Evolutionary conservation across 2,888 invertebrate genomes (phyloP), one percentile per base, ranked within the genome.

Genomic region (Pelosia muscerda): DNA sequence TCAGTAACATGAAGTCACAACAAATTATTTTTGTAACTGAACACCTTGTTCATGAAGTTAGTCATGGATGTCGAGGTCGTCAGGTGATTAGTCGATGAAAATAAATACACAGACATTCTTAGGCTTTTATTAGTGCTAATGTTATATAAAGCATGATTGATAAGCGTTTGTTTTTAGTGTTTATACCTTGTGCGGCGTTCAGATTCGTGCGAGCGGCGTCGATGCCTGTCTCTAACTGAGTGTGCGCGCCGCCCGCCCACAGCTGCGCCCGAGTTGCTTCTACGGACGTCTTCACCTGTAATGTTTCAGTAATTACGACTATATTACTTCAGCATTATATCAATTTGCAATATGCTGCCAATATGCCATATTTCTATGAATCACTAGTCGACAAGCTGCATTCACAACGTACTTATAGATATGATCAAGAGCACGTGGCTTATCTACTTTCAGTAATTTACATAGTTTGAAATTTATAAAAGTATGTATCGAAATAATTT

Each of bases 141-240:
- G 90, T 91, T 91, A 91, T 86, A 86, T 89, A 89, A 93, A 93
- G 92, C 92, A 66, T 83, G 81, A 81, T 83, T 83, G 81, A 81
- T 83, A 80, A 79, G 81, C 81, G 62, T 69, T 76, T 71, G 76
- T 83, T 86, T 62, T 83, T 82, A 82, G 77, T 79, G 78, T 84
- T 77, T 81, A 83, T 94, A 94, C 94, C 95, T 95, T 94, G 90
- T 93, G 92, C 92, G 92, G 94, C 94, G 90, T 84, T 90, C 88
- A 86, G 90, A 83, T 90, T 94, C 95, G 95, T 95, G 94, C 92
- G 94, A 94, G 92, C 93, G 92, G 93, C 91, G 89, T 87, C 90
- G 88, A 80, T 84, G 94, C 94, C 94, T 87, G 89, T 85, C 92
- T 93, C 91, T 93, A 80, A 95, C 95, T 95, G 93, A 91, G 84